Percentiles rank a stretch among this genome's conserved stretches.
phyloP scores from a whole-genome alignment of 1,140 invertebrate genomes.

The Chironomus tepperi region DNA sequence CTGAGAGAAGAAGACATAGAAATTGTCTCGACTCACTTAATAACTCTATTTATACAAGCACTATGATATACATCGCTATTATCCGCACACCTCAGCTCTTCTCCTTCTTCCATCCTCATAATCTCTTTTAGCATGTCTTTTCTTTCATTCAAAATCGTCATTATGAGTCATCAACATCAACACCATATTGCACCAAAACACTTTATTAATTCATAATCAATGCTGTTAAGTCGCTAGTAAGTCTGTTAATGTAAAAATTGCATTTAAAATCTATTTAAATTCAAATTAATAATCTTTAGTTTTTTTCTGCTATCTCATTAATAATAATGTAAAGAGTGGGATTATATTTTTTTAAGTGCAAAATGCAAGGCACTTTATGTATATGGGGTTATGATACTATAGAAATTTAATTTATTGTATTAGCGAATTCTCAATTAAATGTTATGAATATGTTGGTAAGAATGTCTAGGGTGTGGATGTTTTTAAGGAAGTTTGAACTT shows the following conservation, averaged over 20 bases:
- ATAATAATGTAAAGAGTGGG: neutral
- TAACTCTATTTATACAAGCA: neutral
- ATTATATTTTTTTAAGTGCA: neutral
- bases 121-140: too few species aligned
- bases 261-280: conserved; percentile 15
- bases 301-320: too few species aligned
- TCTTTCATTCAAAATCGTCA: too few species aligned
- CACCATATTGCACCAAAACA: neutral
- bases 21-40: conserved; percentile 1
- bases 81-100: neutral
- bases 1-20: neutral
- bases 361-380: neutral
- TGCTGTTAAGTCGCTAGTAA: neutral
- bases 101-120: too few species aligned
- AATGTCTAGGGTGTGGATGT: too few species aligned
- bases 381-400: too few species aligned
- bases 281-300: conserved; percentile 1
- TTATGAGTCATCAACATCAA: too few species aligned
- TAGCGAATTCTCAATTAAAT: neutral
- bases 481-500: too few species aligned
- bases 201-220: neutral
- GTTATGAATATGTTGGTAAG: neutral
- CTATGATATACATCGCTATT: neutral
- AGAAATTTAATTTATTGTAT: neutral
- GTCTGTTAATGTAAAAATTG: neutral